phyloP scores from a whole-genome alignment of 2,888 invertebrate genomes.

The Nasonovia ribisnigri region DNA sequence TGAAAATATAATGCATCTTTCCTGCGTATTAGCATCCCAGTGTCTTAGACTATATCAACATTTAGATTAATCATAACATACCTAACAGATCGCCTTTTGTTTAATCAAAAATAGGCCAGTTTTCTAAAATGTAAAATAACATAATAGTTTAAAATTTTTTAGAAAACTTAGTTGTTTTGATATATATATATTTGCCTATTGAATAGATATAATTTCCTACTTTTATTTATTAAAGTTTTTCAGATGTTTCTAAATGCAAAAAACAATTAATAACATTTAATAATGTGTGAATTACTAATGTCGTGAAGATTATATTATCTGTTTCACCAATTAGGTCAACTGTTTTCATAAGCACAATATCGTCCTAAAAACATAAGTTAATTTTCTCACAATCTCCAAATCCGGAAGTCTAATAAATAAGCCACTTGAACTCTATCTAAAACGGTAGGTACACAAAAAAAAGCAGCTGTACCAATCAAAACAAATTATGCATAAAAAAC shows the following conservation, averaged over 20 bases:
- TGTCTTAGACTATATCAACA: background rate
- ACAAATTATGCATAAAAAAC: background rate
- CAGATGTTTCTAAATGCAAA: background rate
- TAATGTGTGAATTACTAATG: background rate
- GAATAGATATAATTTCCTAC: background rate
- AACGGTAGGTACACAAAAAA: background rate
- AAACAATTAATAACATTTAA: background rate
- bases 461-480: background rate
- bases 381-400: too few relatives aligned
- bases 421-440: background rate
- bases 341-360: background rate
- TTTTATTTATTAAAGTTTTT: background rate
- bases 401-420: background rate
- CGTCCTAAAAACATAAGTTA: background rate
- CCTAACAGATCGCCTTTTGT: background rate
- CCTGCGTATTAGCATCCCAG: background rate
- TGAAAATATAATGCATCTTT: background rate
- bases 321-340: background rate
- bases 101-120: background rate
- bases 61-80: background rate
- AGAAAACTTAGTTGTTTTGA: background rate
- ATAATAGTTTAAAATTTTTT: background rate
- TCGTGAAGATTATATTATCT: background rate
- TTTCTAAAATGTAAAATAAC: background rate
- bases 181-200: background rate